Base-by-base conservation (phyloP, 1,140 invertebrate genomes). In the Ooceraea biroi region DNA sequence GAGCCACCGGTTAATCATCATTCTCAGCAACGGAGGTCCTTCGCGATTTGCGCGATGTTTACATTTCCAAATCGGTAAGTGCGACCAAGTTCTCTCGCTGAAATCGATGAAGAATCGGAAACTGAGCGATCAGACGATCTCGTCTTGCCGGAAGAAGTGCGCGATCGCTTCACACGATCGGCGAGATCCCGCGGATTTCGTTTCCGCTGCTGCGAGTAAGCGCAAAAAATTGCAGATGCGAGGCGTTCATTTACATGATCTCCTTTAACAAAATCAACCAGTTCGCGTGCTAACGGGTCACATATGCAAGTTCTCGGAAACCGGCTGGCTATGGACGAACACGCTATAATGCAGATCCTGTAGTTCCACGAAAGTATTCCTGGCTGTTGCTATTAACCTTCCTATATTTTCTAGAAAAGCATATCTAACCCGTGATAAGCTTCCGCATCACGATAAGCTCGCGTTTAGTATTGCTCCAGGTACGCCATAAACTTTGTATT, bases 1-100 rank as follows among this genome's bases (percentile, higher is more conserved):
- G 83, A 48, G 74, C 87, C 87, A 87, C 82, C 84, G 89, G 84
- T 68, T 86, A 84, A 91, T 90, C 76, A 57, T 58, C 61, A 11
- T 52, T 65, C 68, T 50, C 60, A 57, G 19, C 61, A 7, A 27
- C n/a, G 52, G 41, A n/a, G n/a, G n/a, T n/a, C n/a, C n/a, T n/a
- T n/a, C n/a, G n/a, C n/a, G n/a, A n/a, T n/a, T n/a, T n/a, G n/a
- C n/a, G n/a, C n/a, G n/a, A n/a, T n/a, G n/a, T n/a, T n/a, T n/a
- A n/a, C n/a, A n/a, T n/a, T n/a, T n/a, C n/a, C n/a, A n/a, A n/a
- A n/a, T n/a, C n/a, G n/a, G n/a, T n/a, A n/a, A n/a, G n/a, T n/a
- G n/a, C n/a, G n/a, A n/a, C n/a, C n/a, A n/a, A n/a, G n/a, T n/a
- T n/a, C n/a, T n/a, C n/a, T n/a, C n/a, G n/a, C n/a, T n/a, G n/a